phyloP scores from a whole-genome alignment of 2,888 invertebrate genomes.

The Limenitis camilla region DNA sequence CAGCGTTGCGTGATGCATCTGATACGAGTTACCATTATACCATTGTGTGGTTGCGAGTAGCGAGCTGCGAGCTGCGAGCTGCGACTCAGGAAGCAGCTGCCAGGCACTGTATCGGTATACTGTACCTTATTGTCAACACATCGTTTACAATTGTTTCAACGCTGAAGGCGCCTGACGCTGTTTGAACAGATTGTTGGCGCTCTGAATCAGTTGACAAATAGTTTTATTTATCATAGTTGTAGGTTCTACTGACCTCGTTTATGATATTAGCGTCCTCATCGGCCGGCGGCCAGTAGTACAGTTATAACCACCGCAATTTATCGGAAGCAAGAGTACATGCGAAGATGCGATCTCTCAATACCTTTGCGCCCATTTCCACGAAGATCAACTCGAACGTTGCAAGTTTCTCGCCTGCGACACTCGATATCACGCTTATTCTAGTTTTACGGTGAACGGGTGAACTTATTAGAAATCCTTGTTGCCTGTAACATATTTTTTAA shows the following conservation, averaged over 20 bases:
- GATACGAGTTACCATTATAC: background rate
- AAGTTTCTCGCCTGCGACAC: background rate
- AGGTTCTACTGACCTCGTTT: slow-evolving; percentile 55
- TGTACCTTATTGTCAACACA: background rate
- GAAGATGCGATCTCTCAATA: slow-evolving; percentile 17
- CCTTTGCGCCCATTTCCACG: slow-evolving; percentile 27
- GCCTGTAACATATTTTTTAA: slow-evolving; percentile 5
- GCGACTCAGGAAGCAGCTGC: background rate
- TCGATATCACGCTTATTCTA: too few species aligned
- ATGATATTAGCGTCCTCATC: slow-evolving; percentile 45
- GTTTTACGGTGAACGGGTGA: too few species aligned
- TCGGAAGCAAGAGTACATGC: slow-evolving; percentile 11
- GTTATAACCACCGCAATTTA: slow-evolving; percentile 30
- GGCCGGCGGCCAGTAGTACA: slow-evolving; percentile 27
- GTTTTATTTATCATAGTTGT: slow-evolving; percentile 17
- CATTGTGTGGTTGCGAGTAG: too few species aligned
- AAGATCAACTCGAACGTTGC: slow-evolving; percentile 10
- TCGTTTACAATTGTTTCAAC: background rate
- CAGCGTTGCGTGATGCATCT: background rate
- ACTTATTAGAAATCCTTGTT: too few species aligned
- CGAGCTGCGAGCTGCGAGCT: too few species aligned
- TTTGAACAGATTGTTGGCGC: background rate
- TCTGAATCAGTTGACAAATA: background rate
- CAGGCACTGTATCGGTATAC: too few species aligned
- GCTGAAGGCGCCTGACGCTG: background rate